Evolutionary conservation across 2,888 invertebrate genomes (phyloP), one percentile per base, ranked within the genome.

Genomic region (Morpho achilles): DNA sequence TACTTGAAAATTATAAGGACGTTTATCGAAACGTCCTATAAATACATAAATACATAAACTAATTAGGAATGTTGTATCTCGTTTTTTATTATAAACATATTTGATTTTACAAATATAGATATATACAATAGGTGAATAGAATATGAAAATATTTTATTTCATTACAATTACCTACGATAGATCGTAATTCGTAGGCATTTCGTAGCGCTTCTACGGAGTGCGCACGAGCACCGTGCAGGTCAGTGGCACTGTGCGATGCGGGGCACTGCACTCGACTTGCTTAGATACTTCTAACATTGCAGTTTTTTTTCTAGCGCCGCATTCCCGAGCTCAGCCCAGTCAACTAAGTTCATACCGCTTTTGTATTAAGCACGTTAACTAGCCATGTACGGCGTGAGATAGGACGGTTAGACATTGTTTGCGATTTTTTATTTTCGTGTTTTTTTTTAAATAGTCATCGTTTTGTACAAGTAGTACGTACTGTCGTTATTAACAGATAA

Each of bases 251-350:
- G 71, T 69, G 57, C 82, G 87, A 23, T 41, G 23, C 54, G 49
- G 54, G 89, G 77, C 89, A 88, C 76, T 89, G 88, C 87, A 86
- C 89, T 75, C 87, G 69, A 77, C 84, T 82, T 77, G 82, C 85
- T 87, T 88, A 88, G 87, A 88, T 86, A 84, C 81, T 82, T 87
- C 88, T 88, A 87, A 87, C 84, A 77, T 78, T 81, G 82, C 81
- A 80, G 72, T 87, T 86, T 87, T 80, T 83, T 87, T 89, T 84
- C 82, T 87, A 84, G 84, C 80, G 72, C 82, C 73, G 75, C 86
- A 87, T 87, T 88, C 87, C 78, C 80, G 54, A 44, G 50, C 55
- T 55, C 49, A 78, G 77, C 78, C 69, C 74, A 68, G 68, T 67
- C 74, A 75, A 76, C 75, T 64, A 72, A 66, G 73, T 73, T 73